Conservation (phyloP, 2,113 vertebrate genomes). For the Colinus virginianus region DNA sequence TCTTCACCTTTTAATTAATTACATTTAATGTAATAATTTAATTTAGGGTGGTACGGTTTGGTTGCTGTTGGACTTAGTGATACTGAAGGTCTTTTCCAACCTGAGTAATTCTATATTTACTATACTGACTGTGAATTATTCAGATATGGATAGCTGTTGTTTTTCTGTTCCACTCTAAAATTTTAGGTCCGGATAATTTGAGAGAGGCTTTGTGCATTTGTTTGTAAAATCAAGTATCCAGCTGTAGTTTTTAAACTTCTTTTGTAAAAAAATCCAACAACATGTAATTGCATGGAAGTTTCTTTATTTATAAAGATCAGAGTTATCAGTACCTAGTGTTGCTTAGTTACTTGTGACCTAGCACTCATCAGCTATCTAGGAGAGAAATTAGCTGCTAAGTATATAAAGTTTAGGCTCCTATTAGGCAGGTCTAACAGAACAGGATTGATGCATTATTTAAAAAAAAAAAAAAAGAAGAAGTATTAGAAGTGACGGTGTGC, state of each 20-base stretch:
- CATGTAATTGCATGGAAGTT: background rate
- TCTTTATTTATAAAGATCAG: background rate
- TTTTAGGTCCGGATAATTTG: background rate
- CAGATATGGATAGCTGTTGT: background rate
- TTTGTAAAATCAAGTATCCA: background rate
- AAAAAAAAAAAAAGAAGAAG: background rate
- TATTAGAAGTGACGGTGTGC: background rate
- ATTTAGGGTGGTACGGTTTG: too few species aligned
- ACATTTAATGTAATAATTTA: too few species aligned
- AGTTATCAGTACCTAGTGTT: background rate
- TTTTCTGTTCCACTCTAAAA: background rate
- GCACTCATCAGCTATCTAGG: accelerated
- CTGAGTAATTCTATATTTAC: background rate
- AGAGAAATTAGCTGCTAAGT: background rate
- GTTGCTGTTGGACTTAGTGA: too few species aligned
- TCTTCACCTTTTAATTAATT: background rate
- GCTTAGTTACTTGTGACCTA: background rate
- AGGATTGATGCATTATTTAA: background rate
- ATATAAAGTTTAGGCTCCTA: background rate
- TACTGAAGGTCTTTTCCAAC: too few species aligned
- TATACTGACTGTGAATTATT: background rate
- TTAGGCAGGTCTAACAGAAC: background rate
- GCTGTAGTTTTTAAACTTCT: background rate
- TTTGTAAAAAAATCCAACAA: background rate
- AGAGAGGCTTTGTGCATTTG: background rate